A percentile compares a stretch with the other conserved stretches of the same genome.
These are phyloP conservation scores for Gari tellinella DNA, from an alignment of 2,888 invertebrate species.

Conservation along the genomic window DNA sequence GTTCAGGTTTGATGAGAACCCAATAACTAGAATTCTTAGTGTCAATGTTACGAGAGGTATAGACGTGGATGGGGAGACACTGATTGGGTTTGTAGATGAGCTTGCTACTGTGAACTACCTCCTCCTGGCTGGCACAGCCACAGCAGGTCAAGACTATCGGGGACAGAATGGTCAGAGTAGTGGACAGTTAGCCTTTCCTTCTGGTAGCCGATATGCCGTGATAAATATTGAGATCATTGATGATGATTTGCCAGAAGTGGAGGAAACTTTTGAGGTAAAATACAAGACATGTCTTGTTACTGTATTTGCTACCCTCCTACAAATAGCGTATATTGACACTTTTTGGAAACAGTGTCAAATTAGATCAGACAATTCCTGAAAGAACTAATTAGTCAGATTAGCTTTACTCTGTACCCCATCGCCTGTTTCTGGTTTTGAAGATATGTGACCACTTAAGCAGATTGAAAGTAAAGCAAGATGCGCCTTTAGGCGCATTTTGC, in stretches of 20 bases:
- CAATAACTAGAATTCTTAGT: conserved; percentile 49
- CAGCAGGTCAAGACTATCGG: conserved; percentile 68
- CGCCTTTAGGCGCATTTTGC: no score
- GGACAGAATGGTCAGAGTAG: conserved; percentile 57
- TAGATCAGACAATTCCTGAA: no score
- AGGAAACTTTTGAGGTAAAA: conserved; percentile 70
- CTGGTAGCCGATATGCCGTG: conserved; percentile 62
- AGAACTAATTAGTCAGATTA: no score
- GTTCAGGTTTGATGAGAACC: conserved; percentile 76
- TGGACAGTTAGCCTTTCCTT: conserved; percentile 72
- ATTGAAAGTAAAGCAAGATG: no score
- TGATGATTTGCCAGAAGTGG: conserved; percentile 77
- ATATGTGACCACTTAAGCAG: no score
- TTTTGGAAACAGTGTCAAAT: no score
- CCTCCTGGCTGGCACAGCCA: conserved; percentile 61
- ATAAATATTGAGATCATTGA: conserved; percentile 76
- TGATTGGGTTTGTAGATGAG: conserved; percentile 72
- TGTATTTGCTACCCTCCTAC: neutral
- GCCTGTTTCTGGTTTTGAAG: no score
- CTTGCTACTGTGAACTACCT: conserved; percentile 72
- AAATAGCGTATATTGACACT: neutral
- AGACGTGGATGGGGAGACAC: conserved; percentile 65
- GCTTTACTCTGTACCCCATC: no score
- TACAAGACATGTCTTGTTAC: neutral
- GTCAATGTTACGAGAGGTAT: conserved; percentile 76